These are phyloP conservation scores for Proteles cristata DNA, from an alignment of 2,113 vertebrate species.

Conservation along the genomic window DNA sequence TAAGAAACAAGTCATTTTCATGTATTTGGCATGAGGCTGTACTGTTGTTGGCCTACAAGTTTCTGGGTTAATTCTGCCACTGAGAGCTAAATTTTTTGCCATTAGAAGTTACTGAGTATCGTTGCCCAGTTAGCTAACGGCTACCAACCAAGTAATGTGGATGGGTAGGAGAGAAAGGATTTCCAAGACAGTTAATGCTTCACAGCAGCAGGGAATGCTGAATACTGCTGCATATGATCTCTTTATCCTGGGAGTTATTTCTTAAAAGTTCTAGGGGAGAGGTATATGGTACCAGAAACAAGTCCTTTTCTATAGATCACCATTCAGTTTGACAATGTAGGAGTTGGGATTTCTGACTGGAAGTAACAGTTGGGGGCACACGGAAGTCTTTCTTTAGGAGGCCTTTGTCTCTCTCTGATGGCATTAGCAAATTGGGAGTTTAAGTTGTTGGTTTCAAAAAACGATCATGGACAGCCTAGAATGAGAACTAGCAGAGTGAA, in stretches of 20 bases:
- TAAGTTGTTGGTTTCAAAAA: neutral
- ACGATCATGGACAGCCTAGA: neutral
- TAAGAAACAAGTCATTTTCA: constrained; percentile 11
- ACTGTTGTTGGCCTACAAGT: neutral
- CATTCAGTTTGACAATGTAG: neutral
- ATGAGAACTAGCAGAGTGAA: neutral
- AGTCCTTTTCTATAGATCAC: neutral
- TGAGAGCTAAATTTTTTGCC: neutral
- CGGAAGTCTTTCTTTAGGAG: neutral
- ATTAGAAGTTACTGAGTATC: neutral
- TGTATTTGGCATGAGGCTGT: neutral
- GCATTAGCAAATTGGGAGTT: neutral
- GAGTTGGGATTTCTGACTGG: neutral
- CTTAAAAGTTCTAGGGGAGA: neutral
- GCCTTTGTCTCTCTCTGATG: neutral
- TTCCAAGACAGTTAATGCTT: neutral
- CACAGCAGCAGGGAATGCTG: neutral
- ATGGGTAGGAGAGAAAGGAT: neutral
- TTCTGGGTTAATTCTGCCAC: neutral
- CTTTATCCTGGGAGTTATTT: neutral
- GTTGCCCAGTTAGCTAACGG: neutral
- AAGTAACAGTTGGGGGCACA: neutral
- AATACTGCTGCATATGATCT: neutral
- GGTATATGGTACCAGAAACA: neutral
- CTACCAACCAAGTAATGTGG: neutral